phyloP scores from a whole-genome alignment of 2,113 vertebrate genomes.

The Tamias sibiricus region DNA sequence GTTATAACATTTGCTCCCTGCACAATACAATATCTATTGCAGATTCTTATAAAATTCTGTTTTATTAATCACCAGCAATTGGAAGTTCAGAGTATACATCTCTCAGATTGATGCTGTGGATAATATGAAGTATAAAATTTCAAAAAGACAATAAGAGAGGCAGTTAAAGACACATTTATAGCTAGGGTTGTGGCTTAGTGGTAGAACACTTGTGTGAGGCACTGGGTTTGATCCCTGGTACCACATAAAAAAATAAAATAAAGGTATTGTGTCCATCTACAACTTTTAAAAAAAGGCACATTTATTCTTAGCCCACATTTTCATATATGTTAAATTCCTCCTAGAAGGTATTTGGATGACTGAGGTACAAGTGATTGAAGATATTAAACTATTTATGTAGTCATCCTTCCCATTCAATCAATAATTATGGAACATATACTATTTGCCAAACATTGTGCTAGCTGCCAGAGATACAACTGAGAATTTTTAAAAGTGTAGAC shows the following conservation, averaged over 20 bases:
- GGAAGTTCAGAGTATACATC: not conserved
- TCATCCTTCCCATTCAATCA: not conserved
- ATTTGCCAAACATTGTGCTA: not conserved
- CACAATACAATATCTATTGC: not conserved
- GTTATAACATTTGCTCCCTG: not conserved
- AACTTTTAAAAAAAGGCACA: too few species aligned
- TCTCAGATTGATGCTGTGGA: not conserved
- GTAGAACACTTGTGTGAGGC: too few species aligned
- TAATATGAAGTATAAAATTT: not conserved
- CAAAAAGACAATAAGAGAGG: not conserved
- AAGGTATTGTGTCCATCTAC: too few species aligned
- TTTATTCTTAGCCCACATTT: not conserved
- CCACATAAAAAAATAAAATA: too few species aligned
- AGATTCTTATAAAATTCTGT: not conserved
- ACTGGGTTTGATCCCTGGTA: too few species aligned
- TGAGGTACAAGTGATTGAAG: not conserved
- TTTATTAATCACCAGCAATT: not conserved
- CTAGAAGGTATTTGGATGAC: not conserved
- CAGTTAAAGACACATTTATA: not conserved
- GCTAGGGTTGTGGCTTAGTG: too few species aligned
- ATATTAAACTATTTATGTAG: not conserved
- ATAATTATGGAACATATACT: not conserved
- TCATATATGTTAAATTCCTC: not conserved
- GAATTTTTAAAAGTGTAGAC: not conserved
- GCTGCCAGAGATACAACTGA: not conserved